These are phyloP conservation scores for Gasteruption jaculator DNA, from an alignment of 2,888 invertebrate genomes.

Conservation along the genomic window DNA sequence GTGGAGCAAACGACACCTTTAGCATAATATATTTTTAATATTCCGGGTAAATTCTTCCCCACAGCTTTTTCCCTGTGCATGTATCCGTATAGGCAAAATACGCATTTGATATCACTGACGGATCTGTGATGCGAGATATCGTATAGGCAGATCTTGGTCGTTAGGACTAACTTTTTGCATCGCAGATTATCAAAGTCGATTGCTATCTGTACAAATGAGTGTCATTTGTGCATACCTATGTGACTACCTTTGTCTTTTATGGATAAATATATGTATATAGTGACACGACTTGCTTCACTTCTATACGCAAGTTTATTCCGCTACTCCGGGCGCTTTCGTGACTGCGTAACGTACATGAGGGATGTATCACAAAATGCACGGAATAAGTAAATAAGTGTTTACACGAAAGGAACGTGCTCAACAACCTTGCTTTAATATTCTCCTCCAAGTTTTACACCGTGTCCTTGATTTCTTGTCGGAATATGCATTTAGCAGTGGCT, in stretches of 20 bases:
- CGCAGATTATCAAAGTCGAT: constrained; percentile 38
- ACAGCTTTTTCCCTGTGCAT: constrained; percentile 4
- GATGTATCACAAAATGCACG: too few species aligned
- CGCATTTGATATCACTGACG: constrained; percentile 42
- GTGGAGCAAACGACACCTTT: constrained; percentile 31
- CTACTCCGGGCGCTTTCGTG: too few species aligned
- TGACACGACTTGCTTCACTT: not conserved
- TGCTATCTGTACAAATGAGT: constrained; percentile 44
- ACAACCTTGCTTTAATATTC: too few species aligned
- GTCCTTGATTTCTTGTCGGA: too few species aligned
- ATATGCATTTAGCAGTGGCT: too few species aligned
- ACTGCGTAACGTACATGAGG: too few species aligned
- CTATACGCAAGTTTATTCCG: too few species aligned
- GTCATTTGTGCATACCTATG: constrained; percentile 36
- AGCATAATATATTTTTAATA: too few species aligned
- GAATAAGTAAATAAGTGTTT: too few species aligned
- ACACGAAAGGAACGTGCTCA: too few species aligned
- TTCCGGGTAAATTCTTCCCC: constrained; percentile 26
- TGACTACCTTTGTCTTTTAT: too few species aligned
- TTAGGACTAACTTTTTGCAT: constrained; percentile 42
- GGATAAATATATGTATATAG: constrained; percentile 1
- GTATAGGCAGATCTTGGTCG: constrained; percentile 45
- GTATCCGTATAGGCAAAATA: constrained; percentile 23
- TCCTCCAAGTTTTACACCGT: too few species aligned
- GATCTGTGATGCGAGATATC: constrained; percentile 48